phyloP scores from a whole-genome alignment of 2,113 vertebrate genomes.

The Paradisaea rubra region DNA sequence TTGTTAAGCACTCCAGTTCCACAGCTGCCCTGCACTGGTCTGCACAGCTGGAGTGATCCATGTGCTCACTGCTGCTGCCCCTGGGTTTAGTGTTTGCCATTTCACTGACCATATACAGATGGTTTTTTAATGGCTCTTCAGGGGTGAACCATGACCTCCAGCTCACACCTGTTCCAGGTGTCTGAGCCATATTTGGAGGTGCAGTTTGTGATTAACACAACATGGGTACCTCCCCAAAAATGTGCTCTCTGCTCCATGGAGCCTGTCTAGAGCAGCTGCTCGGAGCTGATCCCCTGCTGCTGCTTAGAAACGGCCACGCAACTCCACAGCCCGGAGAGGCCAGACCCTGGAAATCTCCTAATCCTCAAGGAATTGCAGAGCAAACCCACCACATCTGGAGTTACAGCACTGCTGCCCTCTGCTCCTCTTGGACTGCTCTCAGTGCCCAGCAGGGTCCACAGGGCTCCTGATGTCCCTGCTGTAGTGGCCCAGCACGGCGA shows the following conservation, averaged over 20 bases:
- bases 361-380: not conserved
- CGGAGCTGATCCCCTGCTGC: not conserved
- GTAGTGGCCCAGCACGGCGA: not conserved
- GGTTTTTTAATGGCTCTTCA: not conserved
- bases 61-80: not conserved
- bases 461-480: not conserved
- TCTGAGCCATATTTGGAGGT: rapidly evolving
- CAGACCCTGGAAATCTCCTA: not conserved
- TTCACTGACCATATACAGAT: not conserved
- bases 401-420: not conserved
- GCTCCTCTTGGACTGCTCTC: not conserved
- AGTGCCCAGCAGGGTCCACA: not conserved
- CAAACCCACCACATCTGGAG: rapidly evolving
- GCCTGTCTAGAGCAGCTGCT: not conserved
- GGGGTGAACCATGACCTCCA: not conserved
- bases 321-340: not conserved
- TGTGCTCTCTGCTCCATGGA: not conserved
- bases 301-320: rapidly evolving
- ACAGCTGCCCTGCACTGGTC: not conserved
- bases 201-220: not conserved
- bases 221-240: not conserved
- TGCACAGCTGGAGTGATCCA: rapidly evolving
- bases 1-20: not conserved
- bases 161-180: not conserved
- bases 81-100: not conserved